Percentiles rank a stretch among this genome's conserved stretches.
These are phyloP conservation scores for Volucella inanis DNA, from an alignment of 2,888 invertebrate genomes.

Conservation along the genomic window DNA sequence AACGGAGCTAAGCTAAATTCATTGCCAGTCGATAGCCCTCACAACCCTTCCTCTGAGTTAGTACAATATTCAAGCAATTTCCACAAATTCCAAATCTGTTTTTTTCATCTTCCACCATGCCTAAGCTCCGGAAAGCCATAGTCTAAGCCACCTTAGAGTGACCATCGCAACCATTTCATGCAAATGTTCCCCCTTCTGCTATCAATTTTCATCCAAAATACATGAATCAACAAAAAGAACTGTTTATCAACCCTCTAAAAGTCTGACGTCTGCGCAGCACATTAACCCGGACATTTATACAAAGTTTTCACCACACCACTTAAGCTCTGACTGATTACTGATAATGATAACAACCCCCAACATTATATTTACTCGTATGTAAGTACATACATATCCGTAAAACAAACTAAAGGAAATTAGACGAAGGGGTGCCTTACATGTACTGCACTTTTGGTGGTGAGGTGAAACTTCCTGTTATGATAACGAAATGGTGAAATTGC, in stretches of 20 bases:
- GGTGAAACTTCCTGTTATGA: constrained; percentile 28
- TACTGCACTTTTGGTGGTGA: constrained; percentile 25
- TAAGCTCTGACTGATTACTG: constrained; percentile 61
- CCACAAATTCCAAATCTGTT: not conserved
- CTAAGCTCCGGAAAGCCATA: no score
- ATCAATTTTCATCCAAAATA: constrained; percentile 44
- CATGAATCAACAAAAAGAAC: constrained; percentile 47
- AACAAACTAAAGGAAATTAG: not conserved
- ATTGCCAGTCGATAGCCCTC: constrained; percentile 31
- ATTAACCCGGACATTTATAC: not conserved
- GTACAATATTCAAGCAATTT: constrained; percentile 18
- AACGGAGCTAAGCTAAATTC: not conserved
- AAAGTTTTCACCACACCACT: constrained; percentile 33
- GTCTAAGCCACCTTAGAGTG: not conserved
- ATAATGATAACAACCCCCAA: constrained; percentile 17
- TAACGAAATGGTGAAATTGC: constrained; percentile 44
- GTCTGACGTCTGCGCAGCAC: constrained; percentile 46
- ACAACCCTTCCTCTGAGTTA: constrained; percentile 15
- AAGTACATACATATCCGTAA: no score
- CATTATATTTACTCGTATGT: no score
- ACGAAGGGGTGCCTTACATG: constrained; percentile 20
- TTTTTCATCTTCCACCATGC: no score
- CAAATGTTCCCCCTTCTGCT: constrained; percentile 31
- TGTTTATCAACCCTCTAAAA: constrained; percentile 45
- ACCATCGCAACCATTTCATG: not conserved